Base-by-base conservation (phyloP, 2,888 invertebrate species). In the Clivina fossor region DNA sequence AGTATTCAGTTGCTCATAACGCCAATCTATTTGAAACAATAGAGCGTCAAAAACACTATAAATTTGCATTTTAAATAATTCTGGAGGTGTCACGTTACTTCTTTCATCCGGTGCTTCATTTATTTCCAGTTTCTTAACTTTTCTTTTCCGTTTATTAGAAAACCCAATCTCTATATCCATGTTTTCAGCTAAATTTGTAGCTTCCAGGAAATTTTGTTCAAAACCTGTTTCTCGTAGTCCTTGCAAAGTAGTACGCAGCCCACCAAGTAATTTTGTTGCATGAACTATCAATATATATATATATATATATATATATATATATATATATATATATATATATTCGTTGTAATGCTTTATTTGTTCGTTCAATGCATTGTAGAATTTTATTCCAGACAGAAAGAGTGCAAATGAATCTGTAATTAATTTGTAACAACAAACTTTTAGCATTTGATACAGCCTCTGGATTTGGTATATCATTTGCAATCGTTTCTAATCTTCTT, bases 361-460 rank as follows among this genome's bases (percentile, higher is more conserved):
- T n/a, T n/a, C 8, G 5, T 5, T 26, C 26, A 9, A 26, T 8
- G 5, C 8, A 5, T 26, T 26, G 26, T 8, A 26, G 8, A 7
- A 26, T 26, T 41, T 15, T 8, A 16, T 41, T 41, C 41, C 41
- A 41, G 4, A 19, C 19, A 41, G 41, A 7, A 15, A 41, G 19
- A 5, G n/a, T 7, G n/a, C 41, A 41, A 5, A 41, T 15, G 19
- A 41, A 41, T 41, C 18, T 41, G 19, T 15, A 41, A 41, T 41
- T 41, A 15, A 41, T 41, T 16, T 41, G 18, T 18, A 15, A 15
- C n/a, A 41, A 41, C 8, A 41, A 15, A n/a, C 9, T 41, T 18
- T 13, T 18, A 8, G 18, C 19, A 7, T n/a, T n/a, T n/a, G n/a
- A n/a, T 35, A 15, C 41, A 16, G 19, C 41, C 4, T n/a, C 8